Base-by-base conservation (phyloP, 2,797 vertebrate genomes). In the Poecilia gillii region DNA sequence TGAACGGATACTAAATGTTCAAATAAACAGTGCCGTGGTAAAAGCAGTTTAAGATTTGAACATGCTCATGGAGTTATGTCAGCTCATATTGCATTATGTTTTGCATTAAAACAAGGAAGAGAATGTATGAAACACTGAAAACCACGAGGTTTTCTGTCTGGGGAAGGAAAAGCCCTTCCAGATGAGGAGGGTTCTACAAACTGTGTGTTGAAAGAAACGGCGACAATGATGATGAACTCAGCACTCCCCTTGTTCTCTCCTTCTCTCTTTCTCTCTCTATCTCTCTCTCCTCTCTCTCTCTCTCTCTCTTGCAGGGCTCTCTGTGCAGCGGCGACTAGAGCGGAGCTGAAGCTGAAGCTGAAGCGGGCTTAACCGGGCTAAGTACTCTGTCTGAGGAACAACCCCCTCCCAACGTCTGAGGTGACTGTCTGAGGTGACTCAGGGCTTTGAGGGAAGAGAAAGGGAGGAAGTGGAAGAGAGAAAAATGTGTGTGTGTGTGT, bases 381-480 rank as follows among this genome's bases (percentile, higher is more conserved):
- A 91, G 89, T 90, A 87, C 89, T 45, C 82, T 85, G 87, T 91
- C 87, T 86, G 85, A 91, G 92, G 87, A 86, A 73, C 82, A 8
- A 59, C 87, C 88, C 84, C 84, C 85, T 77, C 81, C 90, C 80
- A 73, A 84, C 3, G 85, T 85, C 91, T 90, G 91, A 93, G 93
- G 93, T 93, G 92, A 94, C 90, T 93, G 80, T 85, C 91, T 91
- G 91, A 93, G 92, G 93, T 94, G 92, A 94, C 90, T 94, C 75
- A 90, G 90, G 90, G 81, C 77, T 93, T 94, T 83, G 68, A 70
- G 78, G 74, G 74, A 77, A 77, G n/a, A 75, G 80, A 78, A 80
- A 79, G 73, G 76, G 74, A 49, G 80, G 39, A 74, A 55, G 57
- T 9, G 66, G 72, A 62, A 3, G 45, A 46, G n/a, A 39, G 66